A percentile compares a stretch with the other conserved stretches of the same genome.
Evolutionary conservation across 2,797 vertebrate species (phyloP).

Genomic region (Tokudaia muenninki): DNA sequence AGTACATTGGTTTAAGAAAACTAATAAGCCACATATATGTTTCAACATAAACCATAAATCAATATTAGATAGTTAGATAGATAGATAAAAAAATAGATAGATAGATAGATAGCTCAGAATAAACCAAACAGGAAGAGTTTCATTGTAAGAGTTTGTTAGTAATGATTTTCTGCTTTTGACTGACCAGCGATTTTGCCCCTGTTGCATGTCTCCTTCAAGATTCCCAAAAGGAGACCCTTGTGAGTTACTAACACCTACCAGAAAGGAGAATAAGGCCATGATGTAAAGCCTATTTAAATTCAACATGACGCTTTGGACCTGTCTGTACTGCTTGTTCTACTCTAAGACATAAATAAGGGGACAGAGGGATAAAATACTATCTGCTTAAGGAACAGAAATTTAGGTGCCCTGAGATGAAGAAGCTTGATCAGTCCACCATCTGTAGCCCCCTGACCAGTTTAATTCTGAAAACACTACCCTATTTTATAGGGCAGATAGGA

Average conservation of each 20-base stretch:
- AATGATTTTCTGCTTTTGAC: background rate
- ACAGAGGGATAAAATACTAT: background rate
- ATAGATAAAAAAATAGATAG: background rate
- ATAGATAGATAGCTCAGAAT: background rate
- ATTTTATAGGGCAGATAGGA: background rate
- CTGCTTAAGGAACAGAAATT: background rate
- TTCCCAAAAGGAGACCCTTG: background rate
- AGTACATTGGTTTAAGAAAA: background rate
- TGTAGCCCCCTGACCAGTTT: background rate
- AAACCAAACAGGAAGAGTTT: background rate
- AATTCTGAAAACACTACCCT: background rate
- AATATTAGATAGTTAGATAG: background rate
- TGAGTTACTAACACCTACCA: background rate
- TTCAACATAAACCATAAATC: background rate
- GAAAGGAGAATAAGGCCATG: background rate
- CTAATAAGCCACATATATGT: background rate
- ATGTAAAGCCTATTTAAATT: background rate
- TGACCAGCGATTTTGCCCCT: background rate
- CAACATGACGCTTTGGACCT: background rate
- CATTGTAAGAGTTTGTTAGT: background rate
- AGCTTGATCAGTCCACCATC: rapidly evolving
- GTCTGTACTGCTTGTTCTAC: background rate
- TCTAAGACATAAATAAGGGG: background rate
- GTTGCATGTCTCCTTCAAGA: background rate
- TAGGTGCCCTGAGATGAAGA: background rate